Percentiles rank a stretch among this genome's conserved stretches.
Conservation (phyloP, 1,140 invertebrate species). For the Neoseiulus cucumeris region DNA sequence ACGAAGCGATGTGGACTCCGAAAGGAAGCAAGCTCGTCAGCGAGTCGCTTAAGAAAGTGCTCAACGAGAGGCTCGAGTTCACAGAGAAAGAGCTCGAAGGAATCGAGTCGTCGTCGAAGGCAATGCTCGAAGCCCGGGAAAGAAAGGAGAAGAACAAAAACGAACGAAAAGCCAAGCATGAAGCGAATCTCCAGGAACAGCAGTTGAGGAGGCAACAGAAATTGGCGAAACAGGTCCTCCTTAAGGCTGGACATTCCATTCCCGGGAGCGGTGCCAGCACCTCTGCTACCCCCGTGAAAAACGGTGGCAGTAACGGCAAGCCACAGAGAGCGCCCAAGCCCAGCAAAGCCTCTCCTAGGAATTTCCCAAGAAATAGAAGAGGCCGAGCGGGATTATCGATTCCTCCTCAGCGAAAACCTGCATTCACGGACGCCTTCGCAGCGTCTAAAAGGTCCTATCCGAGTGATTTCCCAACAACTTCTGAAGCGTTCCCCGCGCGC, state of each 20-base stretch:
- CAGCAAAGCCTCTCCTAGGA: too few relatives aligned
- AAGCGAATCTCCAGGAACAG: neutral
- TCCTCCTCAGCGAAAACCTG: too few relatives aligned
- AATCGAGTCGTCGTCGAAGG: neutral
- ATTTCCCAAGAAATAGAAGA: too few relatives aligned
- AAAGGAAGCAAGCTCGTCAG: neutral
- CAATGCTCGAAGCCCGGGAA: neutral
- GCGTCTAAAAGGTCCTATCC: too few relatives aligned
- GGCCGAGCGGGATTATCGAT: too few relatives aligned
- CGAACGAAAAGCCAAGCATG: neutral
- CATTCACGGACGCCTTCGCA: too few relatives aligned
- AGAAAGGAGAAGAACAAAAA: neutral
- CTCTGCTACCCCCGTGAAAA: too few relatives aligned
- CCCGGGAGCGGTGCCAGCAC: neutral
- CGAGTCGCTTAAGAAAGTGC: neutral
- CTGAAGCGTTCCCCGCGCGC: too few relatives aligned
- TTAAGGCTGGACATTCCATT: neutral
- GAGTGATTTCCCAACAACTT: too few relatives aligned
- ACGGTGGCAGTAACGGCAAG: too few relatives aligned
- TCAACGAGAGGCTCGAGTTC: neutral
- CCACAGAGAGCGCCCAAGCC: too few relatives aligned
- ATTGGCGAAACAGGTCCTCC: neutral
- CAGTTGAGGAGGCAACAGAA: neutral
- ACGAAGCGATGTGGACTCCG: constrained; percentile 5
- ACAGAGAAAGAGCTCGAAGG: neutral